These are phyloP conservation scores for Tyria jacobaeae DNA, from an alignment of 2,888 invertebrate species.

Conservation along the genomic window DNA sequence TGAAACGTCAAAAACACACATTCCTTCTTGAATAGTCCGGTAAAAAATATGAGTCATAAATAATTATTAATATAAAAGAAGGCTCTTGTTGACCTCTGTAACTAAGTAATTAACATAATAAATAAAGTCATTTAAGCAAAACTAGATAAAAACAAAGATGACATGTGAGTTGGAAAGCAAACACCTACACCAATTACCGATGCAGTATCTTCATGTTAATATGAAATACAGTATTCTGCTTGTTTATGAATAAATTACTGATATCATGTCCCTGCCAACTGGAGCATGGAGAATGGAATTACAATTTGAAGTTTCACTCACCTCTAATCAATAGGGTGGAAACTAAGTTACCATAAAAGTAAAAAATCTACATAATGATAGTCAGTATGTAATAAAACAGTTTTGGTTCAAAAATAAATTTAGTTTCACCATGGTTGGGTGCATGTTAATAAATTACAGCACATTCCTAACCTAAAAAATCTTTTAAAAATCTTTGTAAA, in stretches of 20 bases:
- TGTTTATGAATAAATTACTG: not conserved
- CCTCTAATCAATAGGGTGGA: constrained; percentile 27
- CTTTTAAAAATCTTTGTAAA: not conserved
- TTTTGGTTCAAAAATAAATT: not conserved
- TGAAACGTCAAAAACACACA: too few species aligned
- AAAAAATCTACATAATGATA: not conserved
- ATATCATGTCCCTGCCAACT: constrained; percentile 22
- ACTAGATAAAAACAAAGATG: constrained; percentile 36
- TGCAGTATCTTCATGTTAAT: not conserved
- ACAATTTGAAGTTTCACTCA: constrained; percentile 38
- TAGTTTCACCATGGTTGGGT: not conserved
- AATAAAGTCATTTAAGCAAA: constrained; percentile 8
- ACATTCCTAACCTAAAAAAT: not conserved
- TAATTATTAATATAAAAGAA: too few species aligned
- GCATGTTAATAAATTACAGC: not conserved
- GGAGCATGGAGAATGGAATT: constrained; percentile 29
- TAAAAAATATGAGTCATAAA: too few species aligned
- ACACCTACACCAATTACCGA: too few species aligned
- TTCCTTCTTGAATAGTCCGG: too few species aligned
- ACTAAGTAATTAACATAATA: not conserved
- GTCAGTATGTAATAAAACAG: not conserved
- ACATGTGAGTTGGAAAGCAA: too few species aligned
- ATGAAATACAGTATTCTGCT: not conserved
- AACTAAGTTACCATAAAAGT: not conserved
- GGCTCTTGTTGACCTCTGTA: not conserved